phyloP scores from a whole-genome alignment of 2,113 vertebrate genomes.

The Anseranas semipalmata region DNA sequence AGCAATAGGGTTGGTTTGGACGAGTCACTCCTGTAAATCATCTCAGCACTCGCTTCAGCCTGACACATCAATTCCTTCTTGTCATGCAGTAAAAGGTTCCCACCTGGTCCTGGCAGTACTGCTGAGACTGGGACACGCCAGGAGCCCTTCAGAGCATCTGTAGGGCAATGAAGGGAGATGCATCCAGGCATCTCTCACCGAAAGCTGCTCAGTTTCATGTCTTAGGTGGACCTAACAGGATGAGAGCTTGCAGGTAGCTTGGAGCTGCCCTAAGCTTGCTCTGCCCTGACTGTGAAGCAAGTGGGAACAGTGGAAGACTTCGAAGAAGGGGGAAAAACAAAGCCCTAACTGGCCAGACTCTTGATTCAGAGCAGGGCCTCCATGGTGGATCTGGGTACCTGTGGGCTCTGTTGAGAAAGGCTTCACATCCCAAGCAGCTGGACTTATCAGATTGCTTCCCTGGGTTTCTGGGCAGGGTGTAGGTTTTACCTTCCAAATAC shows the following conservation, averaged over 20 bases:
- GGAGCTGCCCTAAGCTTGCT: neutral
- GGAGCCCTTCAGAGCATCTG: neutral
- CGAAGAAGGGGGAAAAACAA: neutral
- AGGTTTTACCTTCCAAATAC: neutral
- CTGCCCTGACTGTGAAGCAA: neutral
- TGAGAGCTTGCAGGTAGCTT: neutral
- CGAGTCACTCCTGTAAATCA: slow-evolving; percentile 47
- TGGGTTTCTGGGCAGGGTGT: neutral
- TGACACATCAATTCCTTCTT: slow-evolving; percentile 57
- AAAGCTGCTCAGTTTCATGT: neutral
- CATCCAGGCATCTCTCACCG: neutral
- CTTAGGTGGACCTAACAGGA: neutral
- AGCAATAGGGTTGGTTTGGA: slow-evolving; percentile 36
- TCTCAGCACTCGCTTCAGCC: neutral
- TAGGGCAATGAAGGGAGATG: neutral
- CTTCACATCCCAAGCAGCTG: fast-evolving
- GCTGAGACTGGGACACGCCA: neutral
- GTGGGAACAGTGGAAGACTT: neutral
- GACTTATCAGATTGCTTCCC: neutral
- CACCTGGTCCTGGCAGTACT: neutral
- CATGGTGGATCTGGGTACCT: neutral
- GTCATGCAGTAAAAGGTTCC: neutral
- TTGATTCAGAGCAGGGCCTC: neutral
- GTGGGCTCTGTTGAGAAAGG: neutral
- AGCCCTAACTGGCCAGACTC: neutral